Conservation (phyloP, 1,140 invertebrate species). For the Xylocopa sonorina region DNA sequence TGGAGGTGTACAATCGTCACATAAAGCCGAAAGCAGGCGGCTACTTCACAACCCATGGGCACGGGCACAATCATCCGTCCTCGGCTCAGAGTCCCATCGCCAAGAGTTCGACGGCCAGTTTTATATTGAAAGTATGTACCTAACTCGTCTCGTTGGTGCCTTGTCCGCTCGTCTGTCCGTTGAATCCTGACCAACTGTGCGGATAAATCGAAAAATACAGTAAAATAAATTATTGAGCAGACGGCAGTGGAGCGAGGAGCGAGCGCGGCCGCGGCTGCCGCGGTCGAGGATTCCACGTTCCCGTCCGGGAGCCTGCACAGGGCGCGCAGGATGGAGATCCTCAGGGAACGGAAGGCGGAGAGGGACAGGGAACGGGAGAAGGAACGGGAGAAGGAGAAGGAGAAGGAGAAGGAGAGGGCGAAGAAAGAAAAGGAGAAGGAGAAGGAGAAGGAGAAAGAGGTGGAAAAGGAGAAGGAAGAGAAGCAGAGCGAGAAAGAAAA, state of each 20-base stretch:
- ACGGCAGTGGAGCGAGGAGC: conserved; percentile 74
- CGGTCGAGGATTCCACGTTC: conserved; percentile 74
- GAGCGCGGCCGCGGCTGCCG: conserved; percentile 71
- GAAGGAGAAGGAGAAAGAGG: not conserved
- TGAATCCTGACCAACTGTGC: too few relatives aligned
- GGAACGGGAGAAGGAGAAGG: conserved; percentile 46
- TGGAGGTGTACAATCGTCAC: conserved; percentile 95
- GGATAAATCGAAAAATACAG: conserved; percentile 57
- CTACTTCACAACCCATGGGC: conserved; percentile 85
- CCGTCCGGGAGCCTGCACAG: conserved; percentile 73
- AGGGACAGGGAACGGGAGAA: conserved; percentile 66
- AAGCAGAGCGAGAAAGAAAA: conserved; percentile 39
- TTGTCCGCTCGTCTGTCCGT: not conserved
- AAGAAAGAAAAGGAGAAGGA: conserved; percentile 5
- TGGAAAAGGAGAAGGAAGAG: conserved; percentile 50
- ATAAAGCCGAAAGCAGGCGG: conserved; percentile 91
- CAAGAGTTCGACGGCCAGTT: conserved; percentile 73
- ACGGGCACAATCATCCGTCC: conserved; percentile 66
- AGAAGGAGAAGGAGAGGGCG: conserved; percentile 31
- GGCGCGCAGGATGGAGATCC: conserved; percentile 68
- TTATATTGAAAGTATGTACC: conserved; percentile 73
- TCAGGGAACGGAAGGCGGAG: conserved; percentile 68
- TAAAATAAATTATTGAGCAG: conserved; percentile 69
- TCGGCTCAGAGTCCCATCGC: conserved; percentile 70
- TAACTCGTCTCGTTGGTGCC: conserved; percentile 30